Conservation (phyloP, 2,113 vertebrate species). For the Thalassoma bifasciatum region DNA sequence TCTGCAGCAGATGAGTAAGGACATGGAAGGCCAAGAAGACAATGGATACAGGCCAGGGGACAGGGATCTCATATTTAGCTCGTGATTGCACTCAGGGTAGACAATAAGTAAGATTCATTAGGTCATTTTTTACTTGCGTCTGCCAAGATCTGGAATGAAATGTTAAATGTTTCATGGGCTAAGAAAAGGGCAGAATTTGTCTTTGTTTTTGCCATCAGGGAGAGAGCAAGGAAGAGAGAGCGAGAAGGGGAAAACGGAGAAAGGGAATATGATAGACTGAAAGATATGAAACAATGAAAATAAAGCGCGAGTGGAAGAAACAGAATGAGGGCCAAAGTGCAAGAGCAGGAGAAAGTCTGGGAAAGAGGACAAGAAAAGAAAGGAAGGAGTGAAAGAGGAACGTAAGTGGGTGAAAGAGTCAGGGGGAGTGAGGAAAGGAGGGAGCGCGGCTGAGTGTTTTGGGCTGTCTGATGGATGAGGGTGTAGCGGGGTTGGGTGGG, state of each 20-base stretch:
- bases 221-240: conserved; percentile 44
- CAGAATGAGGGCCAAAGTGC: conserved; percentile 25
- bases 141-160: conserved; percentile 99
- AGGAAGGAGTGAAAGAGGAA: conserved; percentile 49
- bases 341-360: conserved; percentile 21
- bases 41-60: conserved; percentile 75
- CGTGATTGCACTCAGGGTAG: conserved; percentile 90
- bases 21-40: conserved; percentile 73
- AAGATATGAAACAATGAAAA: conserved; percentile 64
- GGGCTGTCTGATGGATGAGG: conserved; percentile 96
- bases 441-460: conserved; percentile 83
- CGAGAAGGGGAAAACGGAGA: conserved; percentile 25
- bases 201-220: conserved; percentile 92
- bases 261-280: conserved; percentile 42
- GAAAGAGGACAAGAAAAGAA: conserved; percentile 47
- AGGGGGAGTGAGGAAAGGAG: conserved; percentile 53
- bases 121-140: conserved; percentile 98
- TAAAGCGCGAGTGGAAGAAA: conserved; percentile 53
- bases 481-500: conserved; percentile 87
- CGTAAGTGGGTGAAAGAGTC: conserved; percentile 48
- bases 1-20: conserved; percentile 49
- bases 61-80: conserved; percentile 85
- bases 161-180: conserved; percentile 99
- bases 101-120: conserved; percentile 99
- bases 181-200: conserved; percentile 98